Conservation (phyloP, 2,888 invertebrate species). For the Caenorhabditis angaria region DNA sequence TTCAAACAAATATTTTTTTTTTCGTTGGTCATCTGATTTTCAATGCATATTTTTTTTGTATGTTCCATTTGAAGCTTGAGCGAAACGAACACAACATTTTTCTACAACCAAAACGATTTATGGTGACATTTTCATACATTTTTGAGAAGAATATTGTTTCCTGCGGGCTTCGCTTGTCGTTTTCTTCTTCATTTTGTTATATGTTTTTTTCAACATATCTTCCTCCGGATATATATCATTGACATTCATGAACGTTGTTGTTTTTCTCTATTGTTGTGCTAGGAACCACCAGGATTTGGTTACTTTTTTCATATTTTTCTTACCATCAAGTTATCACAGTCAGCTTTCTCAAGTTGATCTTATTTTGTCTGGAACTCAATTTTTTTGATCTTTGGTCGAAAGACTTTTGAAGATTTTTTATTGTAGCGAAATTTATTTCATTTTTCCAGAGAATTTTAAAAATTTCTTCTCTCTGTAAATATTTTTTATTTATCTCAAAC, state of each 20-base stretch:
- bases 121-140: slow-evolving; percentile 7
- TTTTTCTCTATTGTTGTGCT: slow-evolving; percentile 1
- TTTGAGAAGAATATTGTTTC: slow-evolving; percentile 6
- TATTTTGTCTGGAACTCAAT: no score
- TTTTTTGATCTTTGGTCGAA: no score
- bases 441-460: background rate
- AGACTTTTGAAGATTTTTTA: no score
- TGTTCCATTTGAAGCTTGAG: background rate
- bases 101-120: background rate
- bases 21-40: slow-evolving; percentile 1
- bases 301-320: background rate
- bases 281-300: background rate
- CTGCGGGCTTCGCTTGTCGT: background rate
- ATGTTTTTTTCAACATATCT: background rate
- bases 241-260: slow-evolving; percentile 4
- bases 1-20: background rate
- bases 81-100: background rate
- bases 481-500: background rate
- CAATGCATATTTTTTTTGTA: slow-evolving; percentile 1
- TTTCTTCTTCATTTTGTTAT: background rate
- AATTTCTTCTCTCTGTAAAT: no score
- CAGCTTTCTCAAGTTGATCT: no score
- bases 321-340: no score
- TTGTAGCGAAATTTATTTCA: background rate
- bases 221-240: slow-evolving; percentile 2